A percentile compares a stretch with the other conserved stretches of the same genome.
phyloP scores from a whole-genome alignment of 2,797 vertebrate genomes.

The Alectoris magna region DNA sequence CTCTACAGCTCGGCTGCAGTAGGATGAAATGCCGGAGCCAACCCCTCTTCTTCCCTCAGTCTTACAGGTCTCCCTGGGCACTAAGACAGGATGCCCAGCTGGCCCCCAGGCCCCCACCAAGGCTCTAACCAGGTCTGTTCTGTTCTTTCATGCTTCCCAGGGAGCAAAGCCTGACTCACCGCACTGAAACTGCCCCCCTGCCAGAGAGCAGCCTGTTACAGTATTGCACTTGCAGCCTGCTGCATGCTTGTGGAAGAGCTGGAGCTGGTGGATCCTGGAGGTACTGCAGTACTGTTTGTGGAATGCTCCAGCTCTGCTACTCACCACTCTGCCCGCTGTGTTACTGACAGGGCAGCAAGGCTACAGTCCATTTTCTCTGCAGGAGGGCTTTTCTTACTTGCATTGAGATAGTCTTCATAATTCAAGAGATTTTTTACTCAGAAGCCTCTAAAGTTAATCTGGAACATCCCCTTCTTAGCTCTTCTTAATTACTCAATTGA shows the following conservation, averaged over 20 bases:
- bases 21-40: neutral
- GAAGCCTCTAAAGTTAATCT: neutral
- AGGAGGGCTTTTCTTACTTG: neutral
- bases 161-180: neutral
- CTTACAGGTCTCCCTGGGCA: neutral
- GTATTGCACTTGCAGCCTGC: neutral
- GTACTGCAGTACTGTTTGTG: fast-evolving
- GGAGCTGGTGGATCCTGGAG: neutral
- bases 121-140: neutral
- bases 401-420: neutral
- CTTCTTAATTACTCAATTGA: neutral
- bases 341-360: neutral
- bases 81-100: neutral
- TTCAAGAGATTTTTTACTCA: neutral
- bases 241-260: neutral
- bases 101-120: neutral
- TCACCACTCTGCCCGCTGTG: neutral
- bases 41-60: neutral
- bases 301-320: fast-evolving
- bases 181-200: fast-evolving
- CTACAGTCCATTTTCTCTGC: fast-evolving
- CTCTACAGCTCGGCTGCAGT: fast-evolving
- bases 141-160: neutral
- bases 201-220: neutral
- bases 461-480: neutral